Conservation (phyloP, 1,140 invertebrate species). For the Aphaenogaster rudis region DNA sequence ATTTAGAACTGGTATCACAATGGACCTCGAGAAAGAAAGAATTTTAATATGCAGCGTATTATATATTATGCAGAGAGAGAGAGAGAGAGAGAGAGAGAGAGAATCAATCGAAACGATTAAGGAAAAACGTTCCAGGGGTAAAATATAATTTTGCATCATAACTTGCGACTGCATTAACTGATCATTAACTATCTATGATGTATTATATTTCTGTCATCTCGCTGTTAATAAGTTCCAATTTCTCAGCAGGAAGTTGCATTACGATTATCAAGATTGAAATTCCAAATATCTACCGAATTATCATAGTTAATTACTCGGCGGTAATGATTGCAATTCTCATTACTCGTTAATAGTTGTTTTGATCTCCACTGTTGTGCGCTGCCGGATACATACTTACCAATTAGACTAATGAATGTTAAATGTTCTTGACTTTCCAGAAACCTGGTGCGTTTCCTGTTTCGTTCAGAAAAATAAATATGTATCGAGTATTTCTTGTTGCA, state of each 20-base stretch:
- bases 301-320: conserved; percentile 44
- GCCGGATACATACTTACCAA: conserved; percentile 51
- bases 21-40: neutral
- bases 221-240: conserved; percentile 36
- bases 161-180: neutral
- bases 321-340: conserved; percentile 59
- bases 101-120: neutral
- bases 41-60: neutral
- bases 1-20: neutral
- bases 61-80: neutral
- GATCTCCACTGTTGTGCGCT: conserved; percentile 19
- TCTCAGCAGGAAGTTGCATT: conserved; percentile 51
- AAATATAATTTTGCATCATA: neutral
- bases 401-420: conserved; percentile 56
- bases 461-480: neutral
- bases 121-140: neutral
- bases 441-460: conserved; percentile 13
- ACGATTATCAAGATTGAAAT: conserved; percentile 60
- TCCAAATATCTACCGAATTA: conserved; percentile 55
- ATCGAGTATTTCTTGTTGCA: neutral
- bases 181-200: neutral
- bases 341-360: conserved; percentile 56
- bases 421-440: conserved; percentile 44
- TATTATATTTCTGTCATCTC: conserved; percentile 38
- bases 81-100: neutral